phyloP scores from a whole-genome alignment of 2,113 vertebrate species.

The Atrichornis clamosus region DNA sequence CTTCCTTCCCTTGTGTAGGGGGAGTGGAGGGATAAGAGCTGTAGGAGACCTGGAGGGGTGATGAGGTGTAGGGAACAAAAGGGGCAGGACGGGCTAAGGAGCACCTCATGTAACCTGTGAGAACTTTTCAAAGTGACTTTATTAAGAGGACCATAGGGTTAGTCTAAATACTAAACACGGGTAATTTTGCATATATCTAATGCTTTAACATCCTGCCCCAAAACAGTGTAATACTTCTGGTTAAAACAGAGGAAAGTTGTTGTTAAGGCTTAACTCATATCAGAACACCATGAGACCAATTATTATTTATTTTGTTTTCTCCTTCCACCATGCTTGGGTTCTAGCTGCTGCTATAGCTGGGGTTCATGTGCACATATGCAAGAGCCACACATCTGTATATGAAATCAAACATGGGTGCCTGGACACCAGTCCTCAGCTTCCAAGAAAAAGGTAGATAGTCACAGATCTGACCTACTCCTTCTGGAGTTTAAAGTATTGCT shows the following conservation, averaged over 20 bases:
- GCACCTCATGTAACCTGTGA: background rate
- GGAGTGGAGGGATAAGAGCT: background rate
- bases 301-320: background rate
- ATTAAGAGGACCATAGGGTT: background rate
- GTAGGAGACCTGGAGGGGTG: background rate
- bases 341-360: background rate
- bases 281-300: background rate
- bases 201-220: background rate
- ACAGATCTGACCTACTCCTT: background rate
- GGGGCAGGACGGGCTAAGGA: background rate
- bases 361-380: fast-evolving
- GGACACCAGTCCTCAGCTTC: background rate
- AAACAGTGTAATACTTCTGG: background rate
- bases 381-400: background rate
- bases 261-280: background rate
- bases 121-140: background rate
- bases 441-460: background rate
- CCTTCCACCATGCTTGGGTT: background rate
- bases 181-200: background rate
- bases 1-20: background rate
- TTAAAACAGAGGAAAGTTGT: background rate
- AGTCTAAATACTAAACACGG: background rate
- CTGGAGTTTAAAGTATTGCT: background rate
- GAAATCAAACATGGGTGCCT: background rate
- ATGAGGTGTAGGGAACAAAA: background rate